A percentile compares a stretch with the other conserved stretches of the same genome.
Conservation (phyloP, 2,888 invertebrate species). For the Drosophila nr. fundita region DNA sequence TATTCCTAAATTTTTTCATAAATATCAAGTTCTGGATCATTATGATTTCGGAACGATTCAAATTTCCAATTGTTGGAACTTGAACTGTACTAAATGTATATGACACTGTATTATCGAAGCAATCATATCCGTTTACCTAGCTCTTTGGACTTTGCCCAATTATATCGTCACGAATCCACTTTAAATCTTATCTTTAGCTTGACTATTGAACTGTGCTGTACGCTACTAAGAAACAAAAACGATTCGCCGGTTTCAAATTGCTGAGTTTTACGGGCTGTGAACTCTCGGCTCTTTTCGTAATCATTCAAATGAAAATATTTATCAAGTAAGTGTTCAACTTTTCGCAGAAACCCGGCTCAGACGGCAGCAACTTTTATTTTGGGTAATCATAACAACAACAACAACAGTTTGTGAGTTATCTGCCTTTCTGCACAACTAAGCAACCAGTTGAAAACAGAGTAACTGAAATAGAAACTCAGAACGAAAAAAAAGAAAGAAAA, state of each 20-base stretch:
- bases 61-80: not conserved
- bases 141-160: not conserved
- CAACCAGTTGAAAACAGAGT: conserved; percentile 46
- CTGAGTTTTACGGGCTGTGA: conserved; percentile 1
- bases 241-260: conserved; percentile 2
- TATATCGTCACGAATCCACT: not conserved
- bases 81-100: not conserved
- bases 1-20: not conserved
- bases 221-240: not conserved
- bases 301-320: conserved; percentile 59
- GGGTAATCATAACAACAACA: conserved; percentile 32
- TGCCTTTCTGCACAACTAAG: conserved; percentile 73
- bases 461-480: conserved; percentile 33
- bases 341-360: conserved; percentile 57
- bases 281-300: conserved; percentile 18
- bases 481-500: conserved; percentile 7
- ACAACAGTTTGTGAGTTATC: conserved; percentile 52
- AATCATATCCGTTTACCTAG: not conserved
- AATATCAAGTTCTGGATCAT: not conserved
- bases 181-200: not conserved
- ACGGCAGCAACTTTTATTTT: conserved; percentile 14
- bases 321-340: conserved; percentile 45
- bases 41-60: not conserved
- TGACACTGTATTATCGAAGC: not conserved
- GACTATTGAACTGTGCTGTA: not conserved